phyloP scores from a whole-genome alignment of 2,888 invertebrate genomes.

The Xestia c-nigrum region DNA sequence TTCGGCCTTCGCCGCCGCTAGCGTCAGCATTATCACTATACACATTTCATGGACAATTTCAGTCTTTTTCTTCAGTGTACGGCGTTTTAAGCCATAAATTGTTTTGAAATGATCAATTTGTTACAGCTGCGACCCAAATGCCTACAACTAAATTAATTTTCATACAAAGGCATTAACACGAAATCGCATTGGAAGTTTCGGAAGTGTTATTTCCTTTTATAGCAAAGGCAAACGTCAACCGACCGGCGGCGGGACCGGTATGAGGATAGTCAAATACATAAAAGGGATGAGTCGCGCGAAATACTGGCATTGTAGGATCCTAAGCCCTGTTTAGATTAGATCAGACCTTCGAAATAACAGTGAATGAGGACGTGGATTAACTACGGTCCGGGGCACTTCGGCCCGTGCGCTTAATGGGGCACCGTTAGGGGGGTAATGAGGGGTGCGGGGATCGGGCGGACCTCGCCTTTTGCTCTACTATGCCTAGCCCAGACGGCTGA shows the following conservation, averaged over 20 bases:
- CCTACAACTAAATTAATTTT: slow-evolving; percentile 80
- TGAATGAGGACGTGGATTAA: slow-evolving; percentile 91
- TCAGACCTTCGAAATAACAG: slow-evolving; percentile 91
- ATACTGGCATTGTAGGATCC: slow-evolving; percentile 89
- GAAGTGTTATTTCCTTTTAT: slow-evolving; percentile 88
- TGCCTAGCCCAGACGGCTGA: slow-evolving; percentile 71
- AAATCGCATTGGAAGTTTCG: slow-evolving; percentile 84
- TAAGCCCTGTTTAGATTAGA: slow-evolving; percentile 91
- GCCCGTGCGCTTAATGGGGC: slow-evolving; percentile 89
- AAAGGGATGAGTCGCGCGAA: slow-evolving; percentile 89
- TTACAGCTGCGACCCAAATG: slow-evolving; percentile 62
- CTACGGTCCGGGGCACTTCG: slow-evolving; percentile 90
- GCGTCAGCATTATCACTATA: slow-evolving; percentile 75
- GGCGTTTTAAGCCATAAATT: neutral
- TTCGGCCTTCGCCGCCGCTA: slow-evolving; percentile 76
- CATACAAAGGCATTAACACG: slow-evolving; percentile 79
- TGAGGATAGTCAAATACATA: slow-evolving; percentile 88
- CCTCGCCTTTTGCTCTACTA: slow-evolving; percentile 69
- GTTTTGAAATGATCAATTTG: slow-evolving; percentile 64
- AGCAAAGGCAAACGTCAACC: slow-evolving; percentile 85
- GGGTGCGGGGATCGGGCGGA: slow-evolving; percentile 81
- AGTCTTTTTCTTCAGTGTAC: slow-evolving; percentile 16
- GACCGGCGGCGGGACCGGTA: slow-evolving; percentile 79
- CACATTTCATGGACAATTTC: slow-evolving; percentile 50
- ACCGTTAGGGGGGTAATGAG: slow-evolving; percentile 88